phyloP scores from a whole-genome alignment of 2,797 vertebrate genomes.

The Xerus rutilus region DNA sequence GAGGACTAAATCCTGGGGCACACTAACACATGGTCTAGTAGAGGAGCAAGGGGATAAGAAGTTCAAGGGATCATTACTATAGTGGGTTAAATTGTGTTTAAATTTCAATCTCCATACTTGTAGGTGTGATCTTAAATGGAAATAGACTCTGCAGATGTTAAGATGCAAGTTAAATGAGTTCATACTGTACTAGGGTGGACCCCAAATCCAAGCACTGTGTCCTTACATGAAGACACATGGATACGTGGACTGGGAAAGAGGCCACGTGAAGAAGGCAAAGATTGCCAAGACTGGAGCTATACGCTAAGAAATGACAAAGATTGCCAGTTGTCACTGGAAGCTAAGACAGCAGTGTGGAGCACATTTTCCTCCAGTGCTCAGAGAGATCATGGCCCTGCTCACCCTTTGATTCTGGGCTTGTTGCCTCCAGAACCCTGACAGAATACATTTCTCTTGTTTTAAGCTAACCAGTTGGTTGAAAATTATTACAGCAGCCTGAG shows the following conservation, averaged over 20 bases:
- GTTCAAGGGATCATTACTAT: background rate
- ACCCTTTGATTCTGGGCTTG: background rate
- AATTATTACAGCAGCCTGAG: background rate
- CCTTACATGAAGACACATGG: background rate
- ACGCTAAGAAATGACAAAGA: background rate
- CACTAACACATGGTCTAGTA: background rate
- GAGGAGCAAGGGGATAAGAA: background rate
- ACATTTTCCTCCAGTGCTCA: too few species aligned
- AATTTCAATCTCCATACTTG: background rate
- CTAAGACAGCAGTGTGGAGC: background rate
- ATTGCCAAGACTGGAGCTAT: background rate
- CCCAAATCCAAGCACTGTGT: background rate
- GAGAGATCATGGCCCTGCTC: background rate
- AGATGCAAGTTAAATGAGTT: background rate
- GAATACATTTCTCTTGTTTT: background rate
- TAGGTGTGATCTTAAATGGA: background rate
- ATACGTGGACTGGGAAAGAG: background rate
- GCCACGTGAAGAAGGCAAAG: background rate
- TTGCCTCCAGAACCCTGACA: background rate
- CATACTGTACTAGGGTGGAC: background rate
- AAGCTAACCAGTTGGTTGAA: background rate
- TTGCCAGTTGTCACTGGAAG: background rate
- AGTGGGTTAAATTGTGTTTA: background rate
- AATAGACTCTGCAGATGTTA: background rate
- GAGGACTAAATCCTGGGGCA: background rate